phyloP scores from a whole-genome alignment of 2,797 vertebrate genomes.

The Catamblyrhynchus diadema region DNA sequence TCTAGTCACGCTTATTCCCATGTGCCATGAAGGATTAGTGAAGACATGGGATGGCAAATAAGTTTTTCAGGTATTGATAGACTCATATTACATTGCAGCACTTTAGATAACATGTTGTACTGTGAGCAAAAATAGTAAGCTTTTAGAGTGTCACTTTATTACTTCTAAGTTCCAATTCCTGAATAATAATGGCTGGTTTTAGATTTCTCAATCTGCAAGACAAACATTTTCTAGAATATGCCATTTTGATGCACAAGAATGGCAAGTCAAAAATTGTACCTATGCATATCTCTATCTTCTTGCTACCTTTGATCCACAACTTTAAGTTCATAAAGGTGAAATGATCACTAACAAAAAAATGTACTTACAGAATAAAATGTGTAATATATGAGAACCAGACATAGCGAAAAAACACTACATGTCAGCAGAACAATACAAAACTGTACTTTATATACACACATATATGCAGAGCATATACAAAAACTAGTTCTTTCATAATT shows the following conservation, averaged over 20 bases:
- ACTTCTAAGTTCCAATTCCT: background rate
- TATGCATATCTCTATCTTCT: background rate
- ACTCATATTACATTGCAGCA: background rate
- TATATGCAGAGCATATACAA: background rate
- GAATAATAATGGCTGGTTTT: background rate
- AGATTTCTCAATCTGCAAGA: constrained; percentile 6
- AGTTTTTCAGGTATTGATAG: background rate
- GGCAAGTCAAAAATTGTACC: constrained; percentile 38
- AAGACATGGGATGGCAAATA: background rate
- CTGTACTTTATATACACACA: constrained; percentile 61
- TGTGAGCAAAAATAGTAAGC: background rate
- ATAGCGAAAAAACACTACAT: constrained; percentile 43
- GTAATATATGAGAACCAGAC: constrained; percentile 14
- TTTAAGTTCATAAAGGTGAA: constrained; percentile 3
- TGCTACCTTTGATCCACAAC: background rate
- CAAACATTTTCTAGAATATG: background rate
- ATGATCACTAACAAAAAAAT: background rate
- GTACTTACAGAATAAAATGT: background rate
- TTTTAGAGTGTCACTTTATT: background rate
- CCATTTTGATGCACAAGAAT: constrained; percentile 31
- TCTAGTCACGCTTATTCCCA: background rate
- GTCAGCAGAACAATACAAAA: constrained; percentile 20
- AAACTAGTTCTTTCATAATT: background rate
- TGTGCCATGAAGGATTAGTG: background rate
- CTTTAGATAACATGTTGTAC: background rate